Evolutionary conservation across 2,888 invertebrate genomes (phyloP).

Genomic region (Ornithoptera alexandrae): DNA sequence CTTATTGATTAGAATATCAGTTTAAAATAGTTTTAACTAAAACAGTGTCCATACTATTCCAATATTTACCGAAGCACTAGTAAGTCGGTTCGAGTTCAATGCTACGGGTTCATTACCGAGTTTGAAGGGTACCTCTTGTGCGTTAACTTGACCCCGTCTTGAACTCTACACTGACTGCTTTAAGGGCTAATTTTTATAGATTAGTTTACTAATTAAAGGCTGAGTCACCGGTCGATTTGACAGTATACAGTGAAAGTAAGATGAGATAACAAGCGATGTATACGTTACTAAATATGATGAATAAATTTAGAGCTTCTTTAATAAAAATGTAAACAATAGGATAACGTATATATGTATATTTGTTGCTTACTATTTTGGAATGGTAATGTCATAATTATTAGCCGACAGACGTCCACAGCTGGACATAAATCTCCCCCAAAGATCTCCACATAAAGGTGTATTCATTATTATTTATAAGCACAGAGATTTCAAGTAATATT

Average conservation of each 20-base stretch:
- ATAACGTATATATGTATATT: too few species aligned
- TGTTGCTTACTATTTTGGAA: too few species aligned
- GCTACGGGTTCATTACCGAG: constrained; percentile 39
- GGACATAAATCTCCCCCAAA: too few species aligned
- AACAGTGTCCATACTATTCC: constrained; percentile 28
- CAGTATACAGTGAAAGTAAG: constrained; percentile 6
- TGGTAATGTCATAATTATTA: too few species aligned
- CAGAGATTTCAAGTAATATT: too few species aligned
- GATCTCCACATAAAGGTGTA: too few species aligned
- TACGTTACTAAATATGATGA: too few species aligned
- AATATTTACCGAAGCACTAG: constrained; percentile 33
- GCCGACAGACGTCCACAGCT: too few species aligned
- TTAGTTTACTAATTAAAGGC: constrained; percentile 15
- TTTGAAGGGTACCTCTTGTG: constrained; percentile 27
- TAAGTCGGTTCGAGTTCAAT: constrained; percentile 47
- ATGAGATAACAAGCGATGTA: neutral
- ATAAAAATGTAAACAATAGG: too few species aligned
- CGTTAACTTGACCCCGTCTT: constrained; percentile 20
- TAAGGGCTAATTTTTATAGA: constrained; percentile 24
- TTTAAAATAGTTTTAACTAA: neutral
- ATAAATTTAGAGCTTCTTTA: too few species aligned
- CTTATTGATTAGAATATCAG: too few species aligned
- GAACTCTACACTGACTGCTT: constrained; percentile 22
- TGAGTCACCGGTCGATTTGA: constrained; percentile 13
- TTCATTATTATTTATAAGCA: too few species aligned